phyloP scores from a whole-genome alignment of 2,888 invertebrate genomes.

The Nebria brevicollis region DNA sequence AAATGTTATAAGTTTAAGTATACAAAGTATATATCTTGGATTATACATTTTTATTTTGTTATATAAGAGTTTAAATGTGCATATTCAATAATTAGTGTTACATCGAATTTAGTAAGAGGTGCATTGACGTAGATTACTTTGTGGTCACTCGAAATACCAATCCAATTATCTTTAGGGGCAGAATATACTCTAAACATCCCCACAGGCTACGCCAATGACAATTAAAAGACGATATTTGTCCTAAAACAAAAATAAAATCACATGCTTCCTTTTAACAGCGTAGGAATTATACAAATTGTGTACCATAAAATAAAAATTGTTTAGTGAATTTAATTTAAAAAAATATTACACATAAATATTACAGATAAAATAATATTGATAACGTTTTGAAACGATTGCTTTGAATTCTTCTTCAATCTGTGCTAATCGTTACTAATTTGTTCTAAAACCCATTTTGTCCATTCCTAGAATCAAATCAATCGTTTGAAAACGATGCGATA shows the following conservation, averaged over 20 bases:
- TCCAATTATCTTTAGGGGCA: background rate
- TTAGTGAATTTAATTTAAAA: background rate
- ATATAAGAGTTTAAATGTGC: slow-evolving; percentile 25
- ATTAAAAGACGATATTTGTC: background rate
- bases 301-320: background rate
- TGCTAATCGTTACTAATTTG: too few relatives aligned
- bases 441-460: too few relatives aligned
- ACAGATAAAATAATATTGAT: background rate
- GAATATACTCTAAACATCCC: too few relatives aligned
- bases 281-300: background rate
- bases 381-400: background rate
- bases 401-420: background rate
- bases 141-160: background rate
- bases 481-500: background rate
- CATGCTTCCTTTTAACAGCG: background rate
- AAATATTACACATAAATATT: background rate
- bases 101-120: background rate
- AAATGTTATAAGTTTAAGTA: slow-evolving; percentile 17
- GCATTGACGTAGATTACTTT: background rate
- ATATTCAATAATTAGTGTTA: slow-evolving; percentile 1
- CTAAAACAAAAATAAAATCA: background rate
- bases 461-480: background rate
- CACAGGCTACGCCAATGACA: background rate
- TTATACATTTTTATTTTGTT: slow-evolving; percentile 1
- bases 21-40: slow-evolving; percentile 40